A percentile compares a stretch with the other conserved stretches of the same genome.
Evolutionary conservation across 35 echinoderm and acorn worm species (phyloP).

Genomic region (Anneissia japonica): DNA sequence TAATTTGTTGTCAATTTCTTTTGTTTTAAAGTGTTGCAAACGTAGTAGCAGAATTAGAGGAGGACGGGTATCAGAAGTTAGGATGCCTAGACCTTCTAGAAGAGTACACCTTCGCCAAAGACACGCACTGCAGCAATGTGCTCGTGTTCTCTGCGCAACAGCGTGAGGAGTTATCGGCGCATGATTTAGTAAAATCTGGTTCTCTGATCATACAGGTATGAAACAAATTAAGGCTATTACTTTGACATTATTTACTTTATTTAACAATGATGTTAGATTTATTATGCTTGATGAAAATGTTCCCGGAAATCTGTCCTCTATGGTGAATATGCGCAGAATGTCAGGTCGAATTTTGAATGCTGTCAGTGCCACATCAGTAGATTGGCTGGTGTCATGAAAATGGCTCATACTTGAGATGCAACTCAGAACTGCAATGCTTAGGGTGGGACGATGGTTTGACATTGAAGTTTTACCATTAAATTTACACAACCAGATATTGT

Average conservation of each 20-base stretch:
- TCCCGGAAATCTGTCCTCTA: background rate
- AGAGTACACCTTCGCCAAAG: slow-evolving; percentile 54
- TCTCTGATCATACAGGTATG: slow-evolving; percentile 74
- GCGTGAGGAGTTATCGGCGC: slow-evolving; percentile 54
- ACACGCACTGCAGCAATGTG: slow-evolving; percentile 77
- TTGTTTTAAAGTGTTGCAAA: slow-evolving; percentile 76
- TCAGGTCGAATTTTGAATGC: background rate
- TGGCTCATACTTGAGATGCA: too few species aligned
- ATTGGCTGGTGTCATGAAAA: background rate
- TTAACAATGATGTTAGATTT: background rate
- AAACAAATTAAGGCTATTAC: too few species aligned
- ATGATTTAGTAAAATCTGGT: slow-evolving; percentile 54
- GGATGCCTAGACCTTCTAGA: slow-evolving; percentile 35
- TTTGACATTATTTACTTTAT: too few species aligned
- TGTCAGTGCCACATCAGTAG: background rate
- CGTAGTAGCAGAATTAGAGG: slow-evolving; percentile 51
- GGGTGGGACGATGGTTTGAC: too few species aligned
- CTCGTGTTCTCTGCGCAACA: slow-evolving; percentile 59
- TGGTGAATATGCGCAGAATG: background rate
- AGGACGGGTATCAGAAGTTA: slow-evolving; percentile 59
- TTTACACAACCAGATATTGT: too few species aligned
- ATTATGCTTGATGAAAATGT: background rate
- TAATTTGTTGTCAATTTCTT: too few species aligned
- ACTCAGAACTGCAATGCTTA: too few species aligned
- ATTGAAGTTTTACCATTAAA: too few species aligned